Percentiles rank a stretch among this genome's conserved stretches.
phyloP scores from a whole-genome alignment of 2,113 vertebrate genomes.

The Brienomyrus brachyistius region DNA sequence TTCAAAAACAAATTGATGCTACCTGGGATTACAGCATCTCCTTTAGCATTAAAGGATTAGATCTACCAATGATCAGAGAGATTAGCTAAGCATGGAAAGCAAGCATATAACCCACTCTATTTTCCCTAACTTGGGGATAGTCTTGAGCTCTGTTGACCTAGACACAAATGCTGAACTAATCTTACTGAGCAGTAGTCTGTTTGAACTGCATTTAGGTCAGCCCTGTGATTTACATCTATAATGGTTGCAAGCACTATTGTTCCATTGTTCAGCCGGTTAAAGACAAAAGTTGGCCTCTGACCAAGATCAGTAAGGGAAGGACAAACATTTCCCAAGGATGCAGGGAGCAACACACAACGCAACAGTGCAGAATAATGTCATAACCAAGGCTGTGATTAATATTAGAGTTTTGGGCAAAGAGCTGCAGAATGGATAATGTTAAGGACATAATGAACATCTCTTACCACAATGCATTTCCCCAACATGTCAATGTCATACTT shows the following conservation, averaged over 20 bases:
- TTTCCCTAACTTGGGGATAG: not conserved
- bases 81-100: not conserved
- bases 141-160: not conserved
- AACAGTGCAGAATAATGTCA: not conserved
- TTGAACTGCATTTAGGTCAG: not conserved
- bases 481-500: not conserved
- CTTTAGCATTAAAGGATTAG: not conserved
- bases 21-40: not conserved
- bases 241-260: not conserved
- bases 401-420: not conserved
- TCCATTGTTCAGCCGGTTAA: not conserved
- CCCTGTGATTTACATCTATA: not conserved
- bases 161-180: not conserved
- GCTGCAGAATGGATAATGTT: not conserved
- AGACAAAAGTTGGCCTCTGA: not conserved
- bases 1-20: not conserved
- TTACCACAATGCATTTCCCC: not conserved
- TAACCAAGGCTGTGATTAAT: not conserved
- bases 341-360: not conserved
- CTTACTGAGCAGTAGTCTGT: not conserved
- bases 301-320: constrained; percentile 1
- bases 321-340: not conserved
- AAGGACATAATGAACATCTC: not conserved
- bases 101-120: not conserved
- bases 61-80: not conserved